These are phyloP conservation scores for Erythrocercus mccallii DNA, from an alignment of 2,113 vertebrate genomes.

Conservation along the genomic window DNA sequence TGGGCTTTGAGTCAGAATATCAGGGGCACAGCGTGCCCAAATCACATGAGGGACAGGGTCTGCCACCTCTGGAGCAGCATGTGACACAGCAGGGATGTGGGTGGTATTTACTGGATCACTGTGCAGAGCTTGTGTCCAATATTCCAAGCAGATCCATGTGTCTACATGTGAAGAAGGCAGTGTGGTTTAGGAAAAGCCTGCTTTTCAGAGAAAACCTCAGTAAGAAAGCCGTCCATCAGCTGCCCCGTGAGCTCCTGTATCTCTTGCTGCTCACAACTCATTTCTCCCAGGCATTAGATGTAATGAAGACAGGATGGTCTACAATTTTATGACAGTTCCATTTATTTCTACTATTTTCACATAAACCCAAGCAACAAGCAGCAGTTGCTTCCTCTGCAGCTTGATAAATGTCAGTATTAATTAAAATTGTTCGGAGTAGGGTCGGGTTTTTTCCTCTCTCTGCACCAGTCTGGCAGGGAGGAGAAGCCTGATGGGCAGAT, in stretches of 20 bases:
- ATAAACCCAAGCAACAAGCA: slow-evolving; percentile 40
- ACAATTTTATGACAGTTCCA: slow-evolving; percentile 56
- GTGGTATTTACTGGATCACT: neutral
- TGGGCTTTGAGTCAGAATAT: neutral
- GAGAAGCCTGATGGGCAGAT: slow-evolving; percentile 37
- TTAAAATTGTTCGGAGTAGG: slow-evolving; percentile 29
- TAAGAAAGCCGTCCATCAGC: neutral
- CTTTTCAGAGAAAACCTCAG: neutral
- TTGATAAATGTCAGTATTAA: slow-evolving; percentile 70
- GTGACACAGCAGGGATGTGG: neutral
- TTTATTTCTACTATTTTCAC: slow-evolving; percentile 61
- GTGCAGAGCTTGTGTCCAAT: neutral
- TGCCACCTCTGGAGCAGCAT: neutral
- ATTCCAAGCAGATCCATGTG: rapidly evolving
- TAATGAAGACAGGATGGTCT: slow-evolving; percentile 55
- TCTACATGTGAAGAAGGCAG: neutral
- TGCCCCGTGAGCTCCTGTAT: neutral
- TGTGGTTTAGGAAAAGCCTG: neutral
- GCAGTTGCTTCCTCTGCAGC: slow-evolving; percentile 57
- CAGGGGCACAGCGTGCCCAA: rapidly evolving
- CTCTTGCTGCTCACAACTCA: slow-evolving; percentile 11
- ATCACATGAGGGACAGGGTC: rapidly evolving
- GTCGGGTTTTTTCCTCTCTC: neutral
- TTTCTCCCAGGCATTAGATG: slow-evolving; percentile 11
- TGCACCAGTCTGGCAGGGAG: slow-evolving; percentile 28